Evolutionary conservation across 2,797 vertebrate species (phyloP).

Genomic region (Poeciliopsis gracilis): DNA sequence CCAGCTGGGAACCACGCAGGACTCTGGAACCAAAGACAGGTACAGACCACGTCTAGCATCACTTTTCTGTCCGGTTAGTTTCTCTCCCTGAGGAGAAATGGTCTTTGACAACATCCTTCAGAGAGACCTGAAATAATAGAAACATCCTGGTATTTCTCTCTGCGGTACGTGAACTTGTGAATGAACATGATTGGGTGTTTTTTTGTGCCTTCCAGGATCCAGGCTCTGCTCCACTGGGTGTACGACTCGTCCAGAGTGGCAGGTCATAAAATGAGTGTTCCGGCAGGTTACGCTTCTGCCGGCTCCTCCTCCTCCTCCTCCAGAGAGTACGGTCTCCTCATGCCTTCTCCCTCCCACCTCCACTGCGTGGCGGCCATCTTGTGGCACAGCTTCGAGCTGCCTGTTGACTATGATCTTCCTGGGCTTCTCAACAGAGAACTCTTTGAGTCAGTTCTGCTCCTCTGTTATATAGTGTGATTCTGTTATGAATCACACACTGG

Average conservation of each 20-base stretch:
- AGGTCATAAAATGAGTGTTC: constrained; percentile 87
- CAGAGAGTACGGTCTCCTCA: constrained; percentile 94
- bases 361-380: constrained; percentile 97
- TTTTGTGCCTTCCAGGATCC: constrained; percentile 84
- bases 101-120: not conserved
- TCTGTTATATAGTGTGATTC: not conserved
- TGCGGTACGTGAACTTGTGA: not conserved
- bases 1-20: constrained; percentile 97
- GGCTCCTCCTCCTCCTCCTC: constrained; percentile 64
- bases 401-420: constrained; percentile 95
- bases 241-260: constrained; percentile 94
- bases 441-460: constrained; percentile 90
- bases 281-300: constrained; percentile 81
- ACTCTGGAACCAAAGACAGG: constrained; percentile 97
- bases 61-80: not conserved
- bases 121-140: not conserved
- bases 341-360: constrained; percentile 98
- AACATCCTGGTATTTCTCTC: not conserved
- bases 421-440: constrained; percentile 91
- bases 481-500: not conserved
- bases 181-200: constrained; percentile 4
- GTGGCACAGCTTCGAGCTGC: constrained; percentile 98
- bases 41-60: constrained; percentile 47
- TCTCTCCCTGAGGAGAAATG: not conserved
- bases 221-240: constrained; percentile 97